Evolutionary conservation across 2,888 invertebrate species (phyloP), one percentile per base, ranked within the genome.

Genomic region (Andrena haemorrhoa): DNA sequence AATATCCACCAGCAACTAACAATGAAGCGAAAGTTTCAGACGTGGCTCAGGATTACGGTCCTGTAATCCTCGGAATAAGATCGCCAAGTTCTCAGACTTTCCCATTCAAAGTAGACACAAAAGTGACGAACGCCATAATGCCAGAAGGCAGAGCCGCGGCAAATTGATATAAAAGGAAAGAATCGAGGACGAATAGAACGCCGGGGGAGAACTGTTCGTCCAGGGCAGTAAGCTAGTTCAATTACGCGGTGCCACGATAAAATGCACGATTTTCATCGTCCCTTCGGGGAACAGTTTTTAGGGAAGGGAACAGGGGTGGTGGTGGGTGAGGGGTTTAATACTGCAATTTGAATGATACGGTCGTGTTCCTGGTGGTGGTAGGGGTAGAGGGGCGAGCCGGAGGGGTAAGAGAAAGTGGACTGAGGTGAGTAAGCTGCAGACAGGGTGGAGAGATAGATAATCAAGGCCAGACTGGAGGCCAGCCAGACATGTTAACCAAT

Each of bases 401-500:
- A 71, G 47, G 72, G 66, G 69, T 23, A 69, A 61, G 82, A 79
- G 82, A 81, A 75, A 76, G 80, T 60, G 80, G 64, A 72, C 78
- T 56, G 81, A 77, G 84, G 79, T 65, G 84, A 78, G 86, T 87
- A 85, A 89, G 86, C 85, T 89, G 89, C 79, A 86, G 89, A 89
- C 89, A 89, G 89, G 82, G 73, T 82, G 76, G 89, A 88, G 86
- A 87, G 92, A 90, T 89, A 86, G 91, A 92, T 91, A 92, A 91
- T 92, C 91, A 91, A 91, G 89, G 87, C 87, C 86, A 87, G 86
- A 89, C 86, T 84, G 86, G 87, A 89, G 89, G 89, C 87, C 86
- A 89, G 86, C 89, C 86, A 86, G 87, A 88, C 90, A 91, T 90
- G 91, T 92, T 91, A 91, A 90, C 91, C 90, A 90, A 91, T 91